Evolutionary conservation across 2,888 invertebrate genomes (phyloP), one percentile per base, ranked within the genome.

Genomic region (Cylloceria caligata): DNA sequence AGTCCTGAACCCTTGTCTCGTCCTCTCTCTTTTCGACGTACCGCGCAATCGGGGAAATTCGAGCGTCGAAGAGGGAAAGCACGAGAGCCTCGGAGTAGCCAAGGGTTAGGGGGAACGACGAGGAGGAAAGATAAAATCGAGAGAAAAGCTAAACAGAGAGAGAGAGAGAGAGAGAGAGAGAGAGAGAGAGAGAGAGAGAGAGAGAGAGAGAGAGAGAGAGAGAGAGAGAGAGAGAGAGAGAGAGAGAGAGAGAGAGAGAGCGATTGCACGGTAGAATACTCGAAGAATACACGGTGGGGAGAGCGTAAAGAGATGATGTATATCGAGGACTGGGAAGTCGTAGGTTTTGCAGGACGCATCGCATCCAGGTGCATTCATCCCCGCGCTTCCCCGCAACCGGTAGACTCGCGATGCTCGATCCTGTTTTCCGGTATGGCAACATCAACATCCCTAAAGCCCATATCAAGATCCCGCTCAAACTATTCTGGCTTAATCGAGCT

Each of bases 351-450:
- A 67, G 74, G 71, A 82, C 71, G 74, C 65, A 67, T 24, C n/a
- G 68, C 64, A 75, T 80, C 87, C 87, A 86, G 86, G 85, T 87
- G 87, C 85, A 84, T 84, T 82, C 21, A 60, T 68, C 47, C 67
- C 39, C 42, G 74, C 64, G 69, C 30, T 60, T 42, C 27, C 19
- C 47, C 47, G 52, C 69, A 60, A 72, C 81, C 77, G 72, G 77
- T 69, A n/a, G 16, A 19, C 62, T 49, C 74, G 71, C 84, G 77
- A 73, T 74, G n/a, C 83, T 80, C 83, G 85, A 80, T 85, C 72
- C 75, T 67, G 19, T 42, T 77, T 49, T 30, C 57, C 62, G 13
- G 49, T 49, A 69, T 27, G 42, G 34, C 52, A 65, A 36, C 19
- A 52, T 69, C 67, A 16, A 19, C 21, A 47, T 19, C 39, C 11